Conservation (phyloP, 2,113 vertebrate species). For the Corydoras maculifer region DNA sequence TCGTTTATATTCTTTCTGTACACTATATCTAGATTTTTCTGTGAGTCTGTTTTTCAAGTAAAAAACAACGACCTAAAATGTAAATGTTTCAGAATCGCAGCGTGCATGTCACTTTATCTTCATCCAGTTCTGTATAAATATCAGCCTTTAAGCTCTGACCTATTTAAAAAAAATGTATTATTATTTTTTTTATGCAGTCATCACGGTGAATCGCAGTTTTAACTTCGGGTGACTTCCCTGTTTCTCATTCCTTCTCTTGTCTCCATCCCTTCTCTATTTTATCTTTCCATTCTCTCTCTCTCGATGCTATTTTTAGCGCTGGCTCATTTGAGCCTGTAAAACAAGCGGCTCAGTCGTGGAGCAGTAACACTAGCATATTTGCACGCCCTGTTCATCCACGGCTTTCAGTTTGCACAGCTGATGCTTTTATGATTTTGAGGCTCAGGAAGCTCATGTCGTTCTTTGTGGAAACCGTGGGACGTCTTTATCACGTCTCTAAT, state of each 20-base stretch:
- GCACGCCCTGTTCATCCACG: constrained; percentile 12
- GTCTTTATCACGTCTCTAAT: too few species aligned
- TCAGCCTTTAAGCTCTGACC: too few species aligned
- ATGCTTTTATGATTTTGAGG: neutral
- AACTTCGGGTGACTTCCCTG: constrained; percentile 16
- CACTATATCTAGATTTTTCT: too few species aligned
- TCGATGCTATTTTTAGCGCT: constrained; percentile 72
- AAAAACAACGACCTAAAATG: too few species aligned
- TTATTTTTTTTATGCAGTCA: neutral
- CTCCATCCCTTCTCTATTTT: constrained; percentile 1
- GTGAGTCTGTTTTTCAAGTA: too few species aligned
- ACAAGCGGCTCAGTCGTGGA: constrained; percentile 61
- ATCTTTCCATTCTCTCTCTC: constrained; percentile 23
- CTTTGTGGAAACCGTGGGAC: too few species aligned
- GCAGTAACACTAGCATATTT: constrained; percentile 28
- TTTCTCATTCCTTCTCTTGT: constrained; percentile 10
- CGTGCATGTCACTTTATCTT: too few species aligned
- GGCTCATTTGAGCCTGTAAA: constrained; percentile 70
- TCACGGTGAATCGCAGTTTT: neutral
- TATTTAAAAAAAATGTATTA: too few species aligned
- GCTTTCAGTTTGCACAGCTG: neutral
- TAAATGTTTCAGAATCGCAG: too few species aligned
- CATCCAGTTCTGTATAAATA: too few species aligned
- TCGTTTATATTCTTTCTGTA: too few species aligned
- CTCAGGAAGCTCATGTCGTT: neutral